phyloP scores from a whole-genome alignment of 2,113 vertebrate genomes.

The Pseudorectes ferrugineus region DNA sequence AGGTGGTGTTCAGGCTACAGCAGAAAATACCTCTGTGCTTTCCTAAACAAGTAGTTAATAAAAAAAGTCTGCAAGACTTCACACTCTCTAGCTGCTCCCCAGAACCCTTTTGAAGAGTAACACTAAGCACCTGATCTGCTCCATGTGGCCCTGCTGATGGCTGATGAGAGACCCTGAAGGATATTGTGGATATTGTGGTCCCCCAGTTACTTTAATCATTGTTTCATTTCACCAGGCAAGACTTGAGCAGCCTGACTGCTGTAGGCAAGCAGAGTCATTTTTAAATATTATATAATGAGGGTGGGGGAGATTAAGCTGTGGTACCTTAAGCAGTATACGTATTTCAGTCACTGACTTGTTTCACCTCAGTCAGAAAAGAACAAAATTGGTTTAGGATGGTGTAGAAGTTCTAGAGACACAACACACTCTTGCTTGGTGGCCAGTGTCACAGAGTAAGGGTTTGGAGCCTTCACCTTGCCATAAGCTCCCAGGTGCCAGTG shows the following conservation, averaged over 20 bases:
- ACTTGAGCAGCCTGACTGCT: neutral
- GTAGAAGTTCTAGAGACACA: neutral
- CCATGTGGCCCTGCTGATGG: neutral
- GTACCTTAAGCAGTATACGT: neutral
- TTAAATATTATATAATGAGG: neutral
- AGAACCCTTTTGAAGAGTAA: neutral
- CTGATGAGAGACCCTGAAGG: neutral
- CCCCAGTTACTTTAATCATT: neutral
- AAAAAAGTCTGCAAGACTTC: neutral
- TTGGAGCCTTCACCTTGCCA: neutral
- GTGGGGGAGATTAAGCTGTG: neutral
- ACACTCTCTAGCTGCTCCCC: neutral
- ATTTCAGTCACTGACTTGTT: neutral
- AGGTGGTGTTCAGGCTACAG: neutral
- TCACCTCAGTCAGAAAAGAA: neutral
- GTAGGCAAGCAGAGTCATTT: neutral
- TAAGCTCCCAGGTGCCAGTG: neutral
- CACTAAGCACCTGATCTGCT: neutral
- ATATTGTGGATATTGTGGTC: neutral
- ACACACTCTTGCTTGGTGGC: accelerated
- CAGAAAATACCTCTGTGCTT: neutral
- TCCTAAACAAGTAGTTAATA: neutral
- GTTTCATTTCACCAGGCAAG: neutral
- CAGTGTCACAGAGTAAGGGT: accelerated
- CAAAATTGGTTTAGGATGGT: neutral